A percentile compares a stretch with the other conserved stretches of the same genome.
Conservation (phyloP, 2,113 vertebrate species). For the Terrapene triunguis region DNA sequence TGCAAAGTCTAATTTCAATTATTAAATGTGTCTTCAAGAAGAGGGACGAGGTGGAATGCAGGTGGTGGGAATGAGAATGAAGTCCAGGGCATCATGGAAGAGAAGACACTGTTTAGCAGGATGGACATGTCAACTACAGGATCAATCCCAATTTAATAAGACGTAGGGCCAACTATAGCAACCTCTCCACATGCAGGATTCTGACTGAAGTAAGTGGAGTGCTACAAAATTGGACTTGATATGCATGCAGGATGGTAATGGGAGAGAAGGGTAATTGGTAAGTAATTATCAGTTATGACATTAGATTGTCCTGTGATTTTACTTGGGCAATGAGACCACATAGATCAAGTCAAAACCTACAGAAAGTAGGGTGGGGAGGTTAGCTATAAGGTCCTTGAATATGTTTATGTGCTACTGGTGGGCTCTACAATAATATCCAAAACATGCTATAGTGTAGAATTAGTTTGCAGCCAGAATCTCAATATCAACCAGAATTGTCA, state of each 20-base stretch:
- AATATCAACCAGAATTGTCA: neutral
- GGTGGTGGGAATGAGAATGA: neutral
- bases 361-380: neutral
- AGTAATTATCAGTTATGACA: neutral
- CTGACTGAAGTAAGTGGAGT: neutral
- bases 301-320: neutral
- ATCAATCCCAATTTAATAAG: neutral
- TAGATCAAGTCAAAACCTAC: neutral
- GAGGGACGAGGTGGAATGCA: neutral
- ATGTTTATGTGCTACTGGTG: neutral
- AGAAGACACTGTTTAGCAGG: neutral
- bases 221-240: neutral
- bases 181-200: neutral
- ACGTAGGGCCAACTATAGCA: neutral
- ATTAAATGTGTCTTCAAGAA: neutral
- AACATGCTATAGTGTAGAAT: slow-evolving; percentile 25
- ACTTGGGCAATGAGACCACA: neutral
- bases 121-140: neutral
- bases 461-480: slow-evolving; percentile 51
- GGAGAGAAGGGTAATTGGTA: neutral
- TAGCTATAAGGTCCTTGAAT: neutral
- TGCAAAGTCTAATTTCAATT: neutral
- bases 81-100: neutral
- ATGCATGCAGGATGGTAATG: neutral
- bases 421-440: neutral